Base-by-base conservation (phyloP, 1,140 invertebrate genomes). In the Arion vulgaris region DNA sequence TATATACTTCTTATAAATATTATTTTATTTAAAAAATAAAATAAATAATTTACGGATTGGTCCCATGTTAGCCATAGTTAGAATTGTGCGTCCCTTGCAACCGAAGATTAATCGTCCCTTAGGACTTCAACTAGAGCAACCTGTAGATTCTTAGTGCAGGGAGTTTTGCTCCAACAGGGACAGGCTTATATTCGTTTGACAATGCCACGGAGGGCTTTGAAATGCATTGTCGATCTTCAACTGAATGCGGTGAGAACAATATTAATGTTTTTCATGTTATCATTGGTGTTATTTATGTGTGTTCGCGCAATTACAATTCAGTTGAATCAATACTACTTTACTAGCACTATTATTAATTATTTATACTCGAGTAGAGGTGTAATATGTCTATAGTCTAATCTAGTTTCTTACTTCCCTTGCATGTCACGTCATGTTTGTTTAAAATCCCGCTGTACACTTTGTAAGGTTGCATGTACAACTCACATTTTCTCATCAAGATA, bases 201-300 rank as follows among this genome's bases (percentile, higher is more conserved):
- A 82, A 91, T 91, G 89, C 89, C 91, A 71, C 81, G 89, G 76
- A 85, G 87, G 81, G 90, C 89, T 15, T 80, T 91, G 28, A 87
- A 89, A 84, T 90, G 89, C 84, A 75, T 89, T 84, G 90, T 91
- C 34, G 89, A 91, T 79, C 73, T 91, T 17, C 87, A 87, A 71
- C 66, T 91, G 23, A 84, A 88, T 75, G 86, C 87, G 81, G 89
- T 91, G 86, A 86, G 87, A 75, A 49, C 73, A 7, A 73, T n/a
- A n/a, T n/a, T n/a, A n/a, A n/a, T n/a, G n/a, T n/a, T n/a, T n/a
- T n/a, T n/a, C n/a, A n/a, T n/a, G n/a, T n/a, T n/a, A n/a, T n/a
- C n/a, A n/a, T n/a, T n/a, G n/a, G n/a, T n/a, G n/a, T n/a, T n/a
- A n/a, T n/a, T n/a, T n/a, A n/a, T n/a, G n/a, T n/a, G n/a, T n/a